Evolutionary conservation across 2,888 invertebrate genomes (phyloP), one percentile per base, ranked within the genome.

Genomic region (Perithous albicinctus): DNA sequence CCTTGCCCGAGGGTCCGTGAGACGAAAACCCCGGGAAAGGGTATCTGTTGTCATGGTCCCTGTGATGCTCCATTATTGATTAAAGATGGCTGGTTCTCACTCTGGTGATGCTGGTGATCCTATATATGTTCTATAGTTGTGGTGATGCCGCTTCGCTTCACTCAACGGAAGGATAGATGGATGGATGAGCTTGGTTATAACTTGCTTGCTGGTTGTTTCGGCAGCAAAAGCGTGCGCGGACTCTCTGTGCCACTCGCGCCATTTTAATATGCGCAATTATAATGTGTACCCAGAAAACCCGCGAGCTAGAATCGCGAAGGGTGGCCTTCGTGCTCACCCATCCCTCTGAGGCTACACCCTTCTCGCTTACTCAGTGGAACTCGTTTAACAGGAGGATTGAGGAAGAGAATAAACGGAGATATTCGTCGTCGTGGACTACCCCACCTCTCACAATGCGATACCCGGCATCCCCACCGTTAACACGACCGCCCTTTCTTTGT

Each of bases 21-120:
- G 91, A 89, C 86, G 87, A 85, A 89, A 87, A 87, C 84, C 87
- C 86, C 85, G 87, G 85, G 85, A 85, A 87, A 88, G 91, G 89
- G 90, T 91, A 91, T 92, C 92, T 92, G 92, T 92, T 92, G 92
- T 92, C 92, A 92, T 92, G 92, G 92, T 92, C 92, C 92, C 92
- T 92, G 84, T 85, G 91, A 92, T 92, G 92, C 90, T 92, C 91
- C 92, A 92, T 92, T 92, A 92, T 92, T 92, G 92, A 92, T 92
- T 92, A 91, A 92, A 92, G 92, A 92, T 92, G 92, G 92, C 91
- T 91, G 91, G 88, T 76, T 82, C 70, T 72, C 73, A 48, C 82
- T 76, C 77, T 54, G 43, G 59, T 35, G 76, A 67, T 61, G 56
- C 59, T 56, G 66, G 38, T 64, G n/a, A 59, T 56, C 7, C 61